Conservation (phyloP, 2,113 vertebrate genomes). For the Phaethornis superciliosus region DNA sequence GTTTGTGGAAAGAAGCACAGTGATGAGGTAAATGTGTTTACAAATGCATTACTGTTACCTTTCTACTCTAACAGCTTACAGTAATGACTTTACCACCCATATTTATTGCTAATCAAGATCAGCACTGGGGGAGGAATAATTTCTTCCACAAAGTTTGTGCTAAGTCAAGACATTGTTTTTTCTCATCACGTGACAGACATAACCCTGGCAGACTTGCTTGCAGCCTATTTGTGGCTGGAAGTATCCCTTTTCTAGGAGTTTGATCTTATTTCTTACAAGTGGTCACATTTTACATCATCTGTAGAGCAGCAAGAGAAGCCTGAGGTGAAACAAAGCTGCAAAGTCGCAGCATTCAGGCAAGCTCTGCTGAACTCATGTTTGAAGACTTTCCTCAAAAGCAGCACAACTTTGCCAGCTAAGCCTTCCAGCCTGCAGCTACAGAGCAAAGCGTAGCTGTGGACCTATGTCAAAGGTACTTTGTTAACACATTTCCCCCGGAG, state of each 20-base stretch:
- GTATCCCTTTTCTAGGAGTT: not conserved
- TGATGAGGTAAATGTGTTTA: conserved; percentile 4
- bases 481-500: conserved; percentile 65
- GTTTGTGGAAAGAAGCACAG: not conserved
- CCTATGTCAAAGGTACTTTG: conserved; percentile 69
- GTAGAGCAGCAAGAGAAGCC: not conserved
- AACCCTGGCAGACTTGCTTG: not conserved
- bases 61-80: conserved; percentile 16
- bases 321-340: not conserved
- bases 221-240: not conserved
- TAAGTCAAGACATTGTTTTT: not conserved
- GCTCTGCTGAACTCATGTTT: not conserved
- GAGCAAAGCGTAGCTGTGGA: conserved; percentile 2
- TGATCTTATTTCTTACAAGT: not conserved
- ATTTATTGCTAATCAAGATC: conserved; percentile 36
- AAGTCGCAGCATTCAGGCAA: not conserved
- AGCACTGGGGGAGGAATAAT: not conserved
- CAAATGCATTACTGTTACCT: conserved; percentile 10
- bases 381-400: conserved; percentile 61
- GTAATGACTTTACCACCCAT: conserved; percentile 27
- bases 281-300: not conserved
- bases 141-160: not conserved
- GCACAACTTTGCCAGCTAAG: not conserved
- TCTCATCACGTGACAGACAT: not conserved
- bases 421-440: conserved; percentile 51